Percentiles rank a stretch among this genome's conserved stretches.
These are phyloP conservation scores for Hippasteria phrygiana DNA, from an alignment of 53 echinoderm and acorn worm genomes.

Conservation along the genomic window DNA sequence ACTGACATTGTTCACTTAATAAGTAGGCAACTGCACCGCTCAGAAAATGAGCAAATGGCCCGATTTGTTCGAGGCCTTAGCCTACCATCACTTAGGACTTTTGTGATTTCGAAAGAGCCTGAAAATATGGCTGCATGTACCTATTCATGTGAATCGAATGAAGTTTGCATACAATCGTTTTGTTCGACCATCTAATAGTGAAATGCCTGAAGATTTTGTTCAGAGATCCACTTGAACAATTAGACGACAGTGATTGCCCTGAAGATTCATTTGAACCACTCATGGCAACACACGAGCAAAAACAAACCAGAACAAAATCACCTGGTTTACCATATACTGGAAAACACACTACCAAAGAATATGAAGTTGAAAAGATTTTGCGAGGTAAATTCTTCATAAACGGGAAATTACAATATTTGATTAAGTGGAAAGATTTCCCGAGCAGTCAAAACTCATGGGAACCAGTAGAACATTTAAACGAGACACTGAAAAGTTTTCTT, in stretches of 20 bases:
- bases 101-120: constrained; percentile 22
- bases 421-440: constrained; percentile 36
- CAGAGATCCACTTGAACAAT: neutral
- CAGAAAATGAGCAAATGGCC: constrained; percentile 18
- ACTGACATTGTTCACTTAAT: neutral
- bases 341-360: neutral
- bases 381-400: constrained; percentile 19
- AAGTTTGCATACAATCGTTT: neutral
- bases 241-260: constrained; percentile 13
- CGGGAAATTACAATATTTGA: constrained; percentile 15
- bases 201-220: constrained; percentile 4
- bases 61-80: constrained; percentile 20
- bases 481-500: neutral
- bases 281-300: neutral
- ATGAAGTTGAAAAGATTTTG: constrained; percentile 11
- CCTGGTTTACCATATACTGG: neutral
- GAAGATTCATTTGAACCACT: neutral
- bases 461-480: neutral
- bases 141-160: neutral
- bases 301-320: neutral
- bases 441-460: neutral
- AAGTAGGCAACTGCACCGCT: neutral
- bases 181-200: neutral
- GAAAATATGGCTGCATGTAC: neutral
- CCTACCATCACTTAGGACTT: neutral